These are phyloP conservation scores for Clarias magur DNA, from an alignment of 2,113 vertebrate genomes.

Conservation along the genomic window DNA sequence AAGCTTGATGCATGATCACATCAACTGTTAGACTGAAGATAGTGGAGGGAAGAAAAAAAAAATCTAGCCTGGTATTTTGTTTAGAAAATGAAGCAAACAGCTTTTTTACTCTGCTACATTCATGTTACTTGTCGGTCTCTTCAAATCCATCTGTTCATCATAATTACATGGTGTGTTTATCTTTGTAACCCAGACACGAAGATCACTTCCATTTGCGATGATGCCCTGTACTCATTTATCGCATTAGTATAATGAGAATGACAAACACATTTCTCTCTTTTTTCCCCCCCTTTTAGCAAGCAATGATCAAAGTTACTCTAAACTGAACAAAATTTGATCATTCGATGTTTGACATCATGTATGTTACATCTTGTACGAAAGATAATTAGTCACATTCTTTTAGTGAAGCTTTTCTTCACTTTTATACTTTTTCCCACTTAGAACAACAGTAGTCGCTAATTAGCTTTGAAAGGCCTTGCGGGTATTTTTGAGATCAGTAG, in stretches of 20 bases:
- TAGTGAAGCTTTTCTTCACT: not conserved
- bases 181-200: constrained; percentile 44
- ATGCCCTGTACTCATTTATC: constrained; percentile 38
- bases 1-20: constrained; percentile 3
- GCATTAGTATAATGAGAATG: constrained; percentile 47
- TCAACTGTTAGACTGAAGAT: not conserved
- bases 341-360: not conserved
- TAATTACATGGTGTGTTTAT: constrained; percentile 53
- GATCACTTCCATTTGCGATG: constrained; percentile 48
- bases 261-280: constrained; percentile 24
- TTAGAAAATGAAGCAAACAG: not conserved
- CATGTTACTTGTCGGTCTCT: constrained; percentile 31
- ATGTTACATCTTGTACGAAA: not conserved
- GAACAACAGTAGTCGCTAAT: constrained; percentile 42
- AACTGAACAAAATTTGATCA: constrained; percentile 11
- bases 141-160: constrained; percentile 46
- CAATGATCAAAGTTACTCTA: constrained; percentile 18
- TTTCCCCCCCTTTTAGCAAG: not conserved
- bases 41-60: not conserved
- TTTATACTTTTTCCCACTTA: constrained; percentile 28
- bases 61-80: constrained; percentile 1
- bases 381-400: not conserved
- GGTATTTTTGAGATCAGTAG: constrained; percentile 51
- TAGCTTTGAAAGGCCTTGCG: constrained; percentile 46
- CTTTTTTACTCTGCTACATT: constrained; percentile 31